phyloP scores from a whole-genome alignment of 1,140 invertebrate genomes.

The Apis dorsata region DNA sequence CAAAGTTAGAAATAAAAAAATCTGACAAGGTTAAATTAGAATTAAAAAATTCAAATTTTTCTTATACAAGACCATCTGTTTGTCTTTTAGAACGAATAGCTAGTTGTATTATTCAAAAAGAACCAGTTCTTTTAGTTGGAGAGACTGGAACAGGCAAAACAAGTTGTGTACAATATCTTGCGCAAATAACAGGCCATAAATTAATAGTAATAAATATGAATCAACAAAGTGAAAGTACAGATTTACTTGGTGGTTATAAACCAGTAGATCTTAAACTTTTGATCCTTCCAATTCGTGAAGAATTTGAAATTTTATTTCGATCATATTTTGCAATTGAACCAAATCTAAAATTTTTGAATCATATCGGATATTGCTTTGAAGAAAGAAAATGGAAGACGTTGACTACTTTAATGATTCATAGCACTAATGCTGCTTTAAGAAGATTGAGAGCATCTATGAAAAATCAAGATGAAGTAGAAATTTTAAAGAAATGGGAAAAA shows the following conservation, averaged over 20 bases:
- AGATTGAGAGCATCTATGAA: constrained; percentile 74
- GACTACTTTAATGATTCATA: constrained; percentile 88
- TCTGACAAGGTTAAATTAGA: constrained; percentile 17
- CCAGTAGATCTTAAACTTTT: constrained; percentile 95
- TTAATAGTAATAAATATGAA: constrained; percentile 99
- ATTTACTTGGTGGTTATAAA: constrained; percentile 98
- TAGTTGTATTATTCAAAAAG: constrained; percentile 89
- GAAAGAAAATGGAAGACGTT: constrained; percentile 87
- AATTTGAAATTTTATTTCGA: constrained; percentile 92
- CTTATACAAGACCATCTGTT: constrained; percentile 88
- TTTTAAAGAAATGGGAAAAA: constrained; percentile 83
- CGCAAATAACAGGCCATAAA: constrained; percentile 89
- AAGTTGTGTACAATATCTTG: constrained; percentile 95
- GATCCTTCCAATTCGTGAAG: constrained; percentile 89
- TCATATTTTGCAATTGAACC: constrained; percentile 89
- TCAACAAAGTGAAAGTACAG: constrained; percentile 98
- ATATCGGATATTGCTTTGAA: constrained; percentile 88
- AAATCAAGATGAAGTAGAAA: constrained; percentile 1
- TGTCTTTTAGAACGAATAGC: constrained; percentile 93
- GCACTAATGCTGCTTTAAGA: constrained; percentile 85
- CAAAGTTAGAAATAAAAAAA: constrained; percentile 75
- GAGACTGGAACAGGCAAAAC: constrained; percentile 99
- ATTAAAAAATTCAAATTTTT: constrained; percentile 84
- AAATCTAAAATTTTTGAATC: constrained; percentile 91
- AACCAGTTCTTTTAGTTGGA: constrained; percentile 97